Evolutionary conservation across 2,888 invertebrate species (phyloP).

Genomic region (Limnephilus marmoratus): DNA sequence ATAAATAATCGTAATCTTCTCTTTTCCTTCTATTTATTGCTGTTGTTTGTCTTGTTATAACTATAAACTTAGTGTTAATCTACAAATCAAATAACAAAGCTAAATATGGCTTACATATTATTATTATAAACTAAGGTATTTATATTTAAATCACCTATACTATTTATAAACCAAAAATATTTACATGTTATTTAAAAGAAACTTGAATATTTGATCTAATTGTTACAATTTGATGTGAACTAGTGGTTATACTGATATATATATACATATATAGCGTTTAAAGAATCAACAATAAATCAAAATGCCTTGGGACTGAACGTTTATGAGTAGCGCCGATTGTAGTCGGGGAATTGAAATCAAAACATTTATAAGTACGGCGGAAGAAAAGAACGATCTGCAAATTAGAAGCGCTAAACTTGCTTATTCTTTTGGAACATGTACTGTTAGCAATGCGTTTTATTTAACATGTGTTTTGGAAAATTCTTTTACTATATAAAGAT

Average conservation of each 20-base stretch:
- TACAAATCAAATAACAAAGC: conserved; percentile 15
- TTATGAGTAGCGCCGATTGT: neutral
- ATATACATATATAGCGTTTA: neutral
- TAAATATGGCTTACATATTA: conserved; percentile 28
- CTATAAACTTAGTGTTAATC: neutral
- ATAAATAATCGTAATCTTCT: neutral
- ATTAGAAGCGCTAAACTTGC: neutral
- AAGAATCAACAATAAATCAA: conserved; percentile 45
- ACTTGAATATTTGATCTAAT: conserved; percentile 46
- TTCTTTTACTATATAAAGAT: neutral
- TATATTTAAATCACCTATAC: conserved; percentile 5
- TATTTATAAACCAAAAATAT: conserved; percentile 44
- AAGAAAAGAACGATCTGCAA: neutral
- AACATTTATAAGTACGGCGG: conserved; percentile 13
- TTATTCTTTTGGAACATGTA: neutral
- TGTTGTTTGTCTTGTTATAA: conserved; percentile 34
- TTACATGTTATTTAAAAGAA: conserved; percentile 45
- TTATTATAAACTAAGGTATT: conserved; percentile 24
- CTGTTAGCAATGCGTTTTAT: neutral
- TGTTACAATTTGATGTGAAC: conserved; percentile 44
- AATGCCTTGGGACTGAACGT: conserved; percentile 43
- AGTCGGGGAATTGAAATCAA: conserved; percentile 2
- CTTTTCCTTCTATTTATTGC: conserved; percentile 17
- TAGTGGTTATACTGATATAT: conserved; percentile 29
- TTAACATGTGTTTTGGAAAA: neutral